Evolutionary conservation across 2,113 vertebrate species (phyloP).

Genomic region (Dryoscopus gambensis): DNA sequence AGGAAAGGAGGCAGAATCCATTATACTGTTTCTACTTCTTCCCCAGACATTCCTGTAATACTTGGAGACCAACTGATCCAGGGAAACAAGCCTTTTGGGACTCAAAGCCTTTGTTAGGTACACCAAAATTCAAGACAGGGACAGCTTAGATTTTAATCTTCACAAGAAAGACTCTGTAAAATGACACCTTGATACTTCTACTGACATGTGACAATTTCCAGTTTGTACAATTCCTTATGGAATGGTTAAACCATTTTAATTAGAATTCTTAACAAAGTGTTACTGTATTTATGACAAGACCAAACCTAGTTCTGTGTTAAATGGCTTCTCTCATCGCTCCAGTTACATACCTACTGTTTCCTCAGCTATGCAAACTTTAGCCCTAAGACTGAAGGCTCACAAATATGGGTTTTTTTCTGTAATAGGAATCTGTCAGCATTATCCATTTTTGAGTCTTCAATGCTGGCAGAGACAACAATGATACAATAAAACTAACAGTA

Average conservation of each 20-base stretch:
- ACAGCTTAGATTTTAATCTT: not conserved
- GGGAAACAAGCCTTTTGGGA: not conserved
- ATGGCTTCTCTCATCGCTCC: not conserved
- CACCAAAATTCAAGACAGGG: not conserved
- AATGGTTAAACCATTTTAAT: not conserved
- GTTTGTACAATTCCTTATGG: not conserved
- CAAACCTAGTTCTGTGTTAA: not conserved
- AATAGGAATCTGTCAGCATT: not conserved
- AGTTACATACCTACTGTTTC: not conserved
- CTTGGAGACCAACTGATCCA: not conserved
- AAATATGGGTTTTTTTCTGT: fast-evolving
- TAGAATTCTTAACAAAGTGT: not conserved
- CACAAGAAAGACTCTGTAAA: not conserved
- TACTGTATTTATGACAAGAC: not conserved
- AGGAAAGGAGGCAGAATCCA: not conserved
- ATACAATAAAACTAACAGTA: not conserved
- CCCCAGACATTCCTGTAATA: not conserved
- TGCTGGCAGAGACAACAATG: not conserved
- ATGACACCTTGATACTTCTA: not conserved
- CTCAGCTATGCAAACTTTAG: not conserved
- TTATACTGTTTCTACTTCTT: not conserved
- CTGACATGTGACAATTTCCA: not conserved
- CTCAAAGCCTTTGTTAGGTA: not conserved
- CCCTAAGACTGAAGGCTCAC: not conserved
- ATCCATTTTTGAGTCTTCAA: not conserved